phyloP scores from a whole-genome alignment of 2,797 vertebrate species.

The Coilia nasus region DNA sequence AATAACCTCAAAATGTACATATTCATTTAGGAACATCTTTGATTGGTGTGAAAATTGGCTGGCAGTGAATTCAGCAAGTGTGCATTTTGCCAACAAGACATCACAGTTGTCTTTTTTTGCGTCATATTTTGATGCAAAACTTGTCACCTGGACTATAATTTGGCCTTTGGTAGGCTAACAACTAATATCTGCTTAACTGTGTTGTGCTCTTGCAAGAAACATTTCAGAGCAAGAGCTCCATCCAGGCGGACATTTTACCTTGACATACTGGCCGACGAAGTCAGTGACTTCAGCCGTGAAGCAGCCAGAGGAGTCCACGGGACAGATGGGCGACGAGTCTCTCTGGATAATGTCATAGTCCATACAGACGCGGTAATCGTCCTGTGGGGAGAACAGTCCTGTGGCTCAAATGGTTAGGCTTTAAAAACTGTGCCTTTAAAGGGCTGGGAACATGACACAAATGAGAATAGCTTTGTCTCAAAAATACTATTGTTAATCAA shows the following conservation, averaged over 20 bases:
- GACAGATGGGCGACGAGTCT: slow-evolving; percentile 91
- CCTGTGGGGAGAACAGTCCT: slow-evolving; percentile 72
- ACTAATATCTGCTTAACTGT: too few relatives aligned
- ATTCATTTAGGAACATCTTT: neutral
- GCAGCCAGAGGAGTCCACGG: slow-evolving; percentile 92
- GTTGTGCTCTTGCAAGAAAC: too few relatives aligned
- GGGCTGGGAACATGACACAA: neutral
- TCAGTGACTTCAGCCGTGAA: slow-evolving; percentile 93
- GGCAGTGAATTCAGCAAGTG: neutral
- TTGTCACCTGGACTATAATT: too few relatives aligned
- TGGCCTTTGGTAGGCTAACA: too few relatives aligned
- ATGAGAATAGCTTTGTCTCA: neutral
- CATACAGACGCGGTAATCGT: slow-evolving; percentile 93
- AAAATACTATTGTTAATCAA: neutral
- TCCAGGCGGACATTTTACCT: slow-evolving; percentile 81
- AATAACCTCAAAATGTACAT: neutral
- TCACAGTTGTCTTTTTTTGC: too few relatives aligned
- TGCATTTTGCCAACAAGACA: neutral
- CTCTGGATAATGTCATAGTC: slow-evolving; percentile 92
- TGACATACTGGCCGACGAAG: slow-evolving; percentile 94
- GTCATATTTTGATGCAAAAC: too few relatives aligned
- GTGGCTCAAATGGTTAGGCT: neutral
- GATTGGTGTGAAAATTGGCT: neutral
- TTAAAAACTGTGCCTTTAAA: neutral
- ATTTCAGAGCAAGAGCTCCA: too few relatives aligned